A percentile compares a stretch with the other conserved stretches of the same genome.
phyloP scores from a whole-genome alignment of 2,888 invertebrate genomes.

The Falcaria lacertinaria region DNA sequence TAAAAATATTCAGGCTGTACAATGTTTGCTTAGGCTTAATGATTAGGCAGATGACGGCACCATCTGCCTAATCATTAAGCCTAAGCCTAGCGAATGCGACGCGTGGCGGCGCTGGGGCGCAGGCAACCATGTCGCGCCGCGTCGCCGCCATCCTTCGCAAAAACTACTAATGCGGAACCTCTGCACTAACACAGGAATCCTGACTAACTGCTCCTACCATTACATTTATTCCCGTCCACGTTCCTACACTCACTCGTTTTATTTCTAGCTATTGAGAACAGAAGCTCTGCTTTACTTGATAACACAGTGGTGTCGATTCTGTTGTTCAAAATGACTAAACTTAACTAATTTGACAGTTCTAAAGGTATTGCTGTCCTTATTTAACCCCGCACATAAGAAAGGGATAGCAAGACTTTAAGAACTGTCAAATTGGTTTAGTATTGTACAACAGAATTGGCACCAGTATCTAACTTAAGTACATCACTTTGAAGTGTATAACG shows the following conservation, averaged over 20 bases:
- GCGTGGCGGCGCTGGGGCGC: constrained; percentile 15
- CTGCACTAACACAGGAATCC: constrained; percentile 44
- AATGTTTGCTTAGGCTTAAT: background rate
- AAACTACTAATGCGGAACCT: constrained; percentile 65
- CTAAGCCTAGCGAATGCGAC: constrained; percentile 11
- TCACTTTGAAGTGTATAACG: no score
- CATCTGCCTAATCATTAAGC: no score
- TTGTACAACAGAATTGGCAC: no score
- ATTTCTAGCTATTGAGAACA: background rate
- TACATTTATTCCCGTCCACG: constrained; percentile 11
- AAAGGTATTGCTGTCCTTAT: no score
- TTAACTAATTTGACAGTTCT: no score
- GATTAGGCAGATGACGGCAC: no score
- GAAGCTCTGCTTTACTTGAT: constrained; percentile 18
- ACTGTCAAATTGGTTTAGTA: no score
- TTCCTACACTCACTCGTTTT: background rate
- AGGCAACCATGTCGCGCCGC: constrained; percentile 18
- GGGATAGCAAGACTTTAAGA: no score
- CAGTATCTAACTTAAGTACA: no score
- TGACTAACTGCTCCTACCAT: constrained; percentile 53
- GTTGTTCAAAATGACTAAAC: no score
- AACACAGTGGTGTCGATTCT: constrained; percentile 30
- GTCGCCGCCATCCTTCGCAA: constrained; percentile 27
- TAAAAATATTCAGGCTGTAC: no score
- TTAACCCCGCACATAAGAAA: no score